These are phyloP conservation scores for Lumbricus terrestris DNA, from an alignment of 2,888 invertebrate species.

Conservation along the genomic window DNA sequence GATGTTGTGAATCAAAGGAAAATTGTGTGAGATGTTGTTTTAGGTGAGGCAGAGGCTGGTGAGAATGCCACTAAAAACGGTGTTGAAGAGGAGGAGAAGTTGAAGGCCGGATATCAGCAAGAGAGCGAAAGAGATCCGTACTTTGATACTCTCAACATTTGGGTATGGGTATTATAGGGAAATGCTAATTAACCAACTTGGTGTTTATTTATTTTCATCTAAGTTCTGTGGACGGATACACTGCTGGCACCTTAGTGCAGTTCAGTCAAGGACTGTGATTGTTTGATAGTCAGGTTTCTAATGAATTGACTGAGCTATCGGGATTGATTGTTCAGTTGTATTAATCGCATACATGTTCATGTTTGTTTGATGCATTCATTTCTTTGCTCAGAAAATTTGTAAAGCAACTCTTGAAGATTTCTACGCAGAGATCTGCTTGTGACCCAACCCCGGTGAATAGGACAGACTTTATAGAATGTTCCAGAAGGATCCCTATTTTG, in stretches of 20 bases:
- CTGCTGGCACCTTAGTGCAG: neutral
- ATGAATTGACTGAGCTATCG: neutral
- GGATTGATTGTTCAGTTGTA: neutral
- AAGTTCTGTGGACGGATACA: neutral
- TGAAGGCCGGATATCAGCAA: neutral
- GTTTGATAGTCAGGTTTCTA: neutral
- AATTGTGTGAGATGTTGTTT: neutral
- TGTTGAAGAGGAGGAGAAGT: neutral
- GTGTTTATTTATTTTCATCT: neutral
- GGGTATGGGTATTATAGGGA: conserved; percentile 45
- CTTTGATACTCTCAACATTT: conserved; percentile 54
- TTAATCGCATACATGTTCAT: neutral
- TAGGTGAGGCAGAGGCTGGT: neutral
- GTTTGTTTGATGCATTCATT: too few species aligned
- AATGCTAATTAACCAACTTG: neutral
- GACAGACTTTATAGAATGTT: too few species aligned
- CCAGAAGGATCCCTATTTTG: too few species aligned
- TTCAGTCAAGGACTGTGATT: neutral
- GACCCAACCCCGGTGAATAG: too few species aligned
- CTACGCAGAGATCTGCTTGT: too few species aligned
- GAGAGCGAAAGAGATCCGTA: conserved; percentile 40
- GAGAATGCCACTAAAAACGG: neutral
- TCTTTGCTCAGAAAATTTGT: too few species aligned
- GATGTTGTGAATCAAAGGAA: neutral
- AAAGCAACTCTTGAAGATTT: too few species aligned